Evolutionary conservation across 2,888 invertebrate species (phyloP), one percentile per base, ranked within the genome.

Genomic region (Hesperia comma): DNA sequence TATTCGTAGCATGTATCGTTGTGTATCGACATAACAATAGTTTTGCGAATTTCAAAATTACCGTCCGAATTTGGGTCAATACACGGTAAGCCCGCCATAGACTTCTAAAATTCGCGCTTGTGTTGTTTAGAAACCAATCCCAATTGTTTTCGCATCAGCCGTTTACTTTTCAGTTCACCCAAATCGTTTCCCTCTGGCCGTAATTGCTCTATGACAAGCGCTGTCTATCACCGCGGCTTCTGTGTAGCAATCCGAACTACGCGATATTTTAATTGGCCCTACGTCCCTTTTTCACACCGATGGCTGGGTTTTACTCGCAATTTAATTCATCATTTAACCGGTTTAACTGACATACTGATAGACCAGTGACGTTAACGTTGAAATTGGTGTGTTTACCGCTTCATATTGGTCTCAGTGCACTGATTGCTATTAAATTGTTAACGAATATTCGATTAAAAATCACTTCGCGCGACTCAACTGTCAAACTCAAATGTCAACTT

Each of bases 281-380:
- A 68, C 76, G 70, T 71, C 75, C 71, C 72, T 71, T 74, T 73
- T 77, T 74, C 75, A 71, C 74, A 76, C 73, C 78, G 72, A 74
- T 78, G 79, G 76, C 71, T 75, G 74, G 78, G 75, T 81, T 82
- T 82, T 79, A 81, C 77, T 75, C 72, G 71, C 71, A 77, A 83
- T 85, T 85, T 81, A 82, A 86, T 84, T 81, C 79, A 81, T 85
- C 79, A 85, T 82, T 82, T 82, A 74, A 72, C 74, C 72, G 76
- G 78, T 79, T 79, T 79, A 78, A 80, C 80, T 77, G 80, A 80
- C 83, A 74, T 75, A 76, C 77, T 81, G 83, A 81, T 80, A 76
- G 77, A 77, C 76, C 73, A 79, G 70, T 81, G 82, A 80, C 80
- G 74, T 73, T 67, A 67, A 67, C 75, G 71, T 77, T 79, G 72